A percentile compares a stretch with the other conserved stretches of the same genome.
Conservation (phyloP, 2,113 vertebrate species). For the Notechis scutatus region DNA sequence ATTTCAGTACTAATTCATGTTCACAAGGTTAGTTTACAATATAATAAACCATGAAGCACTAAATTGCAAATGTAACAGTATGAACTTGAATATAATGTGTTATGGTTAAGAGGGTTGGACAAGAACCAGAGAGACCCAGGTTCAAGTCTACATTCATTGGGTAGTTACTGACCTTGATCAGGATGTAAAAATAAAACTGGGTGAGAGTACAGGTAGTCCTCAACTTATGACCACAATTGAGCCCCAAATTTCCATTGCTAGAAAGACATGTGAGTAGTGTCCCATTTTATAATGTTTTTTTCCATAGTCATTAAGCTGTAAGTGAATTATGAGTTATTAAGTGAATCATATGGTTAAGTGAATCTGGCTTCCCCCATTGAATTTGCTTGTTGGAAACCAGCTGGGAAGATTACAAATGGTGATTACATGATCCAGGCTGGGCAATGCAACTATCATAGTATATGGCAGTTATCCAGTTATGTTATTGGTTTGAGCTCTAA, state of each 20-base stretch:
- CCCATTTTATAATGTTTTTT: not conserved
- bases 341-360: not conserved
- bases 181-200: not conserved
- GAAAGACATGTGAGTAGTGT: not conserved
- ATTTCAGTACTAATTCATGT: constrained; percentile 2
- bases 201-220: not conserved
- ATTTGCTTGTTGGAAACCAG: not conserved
- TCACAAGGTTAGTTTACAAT: not conserved
- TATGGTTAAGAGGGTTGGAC: not conserved
- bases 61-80: not conserved
- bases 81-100: not conserved
- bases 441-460: not conserved
- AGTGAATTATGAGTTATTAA: not conserved
- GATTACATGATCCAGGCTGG: not conserved
- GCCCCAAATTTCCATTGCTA: not conserved
- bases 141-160: not conserved
- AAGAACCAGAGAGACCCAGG: not conserved
- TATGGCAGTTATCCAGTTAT: not conserved
- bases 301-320: not conserved
- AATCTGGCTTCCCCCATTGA: not conserved
- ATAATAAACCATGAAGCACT: not conserved
- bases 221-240: not conserved
- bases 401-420: not conserved
- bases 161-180: not conserved
- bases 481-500: too few species aligned